Conservation (phyloP, 2,888 invertebrate species). For the Nomada flava region DNA sequence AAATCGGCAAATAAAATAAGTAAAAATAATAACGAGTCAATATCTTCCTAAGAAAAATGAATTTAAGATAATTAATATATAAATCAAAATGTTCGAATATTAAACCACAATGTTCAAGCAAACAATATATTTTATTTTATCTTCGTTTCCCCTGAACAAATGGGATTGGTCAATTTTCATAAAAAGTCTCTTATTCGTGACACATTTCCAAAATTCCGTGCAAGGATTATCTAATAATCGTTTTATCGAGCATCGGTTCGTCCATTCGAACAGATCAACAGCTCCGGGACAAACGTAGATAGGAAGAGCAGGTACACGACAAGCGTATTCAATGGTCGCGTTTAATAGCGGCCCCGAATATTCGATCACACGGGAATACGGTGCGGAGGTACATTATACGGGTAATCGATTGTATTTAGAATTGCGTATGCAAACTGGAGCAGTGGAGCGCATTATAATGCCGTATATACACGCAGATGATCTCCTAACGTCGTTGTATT, state of each 20-base stretch:
- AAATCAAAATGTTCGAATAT: too few species aligned
- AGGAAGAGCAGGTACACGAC: neutral
- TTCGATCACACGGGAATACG: conserved; percentile 5
- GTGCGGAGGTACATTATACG: conserved; percentile 8
- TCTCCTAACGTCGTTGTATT: conserved; percentile 31
- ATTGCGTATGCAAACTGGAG: conserved; percentile 14
- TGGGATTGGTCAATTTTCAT: too few species aligned
- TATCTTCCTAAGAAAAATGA: too few species aligned
- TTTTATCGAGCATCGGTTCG: neutral
- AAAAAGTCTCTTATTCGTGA: too few species aligned
- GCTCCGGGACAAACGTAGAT: neutral
- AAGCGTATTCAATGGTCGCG: neutral
- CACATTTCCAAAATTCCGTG: too few species aligned
- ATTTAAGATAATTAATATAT: too few species aligned
- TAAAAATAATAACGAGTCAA: too few species aligned
- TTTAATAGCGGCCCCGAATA: conserved; percentile 31
- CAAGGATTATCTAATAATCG: neutral
- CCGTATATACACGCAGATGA: neutral
- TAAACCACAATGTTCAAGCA: too few species aligned
- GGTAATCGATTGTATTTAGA: conserved; percentile 18
- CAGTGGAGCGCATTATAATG: conserved; percentile 5
- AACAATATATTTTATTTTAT: too few species aligned
- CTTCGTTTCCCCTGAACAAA: too few species aligned
- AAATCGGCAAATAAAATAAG: too few species aligned
- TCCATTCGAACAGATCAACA: conserved; percentile 5